Conservation (phyloP, 2,888 invertebrate species). For the Craniophora ligustri region DNA sequence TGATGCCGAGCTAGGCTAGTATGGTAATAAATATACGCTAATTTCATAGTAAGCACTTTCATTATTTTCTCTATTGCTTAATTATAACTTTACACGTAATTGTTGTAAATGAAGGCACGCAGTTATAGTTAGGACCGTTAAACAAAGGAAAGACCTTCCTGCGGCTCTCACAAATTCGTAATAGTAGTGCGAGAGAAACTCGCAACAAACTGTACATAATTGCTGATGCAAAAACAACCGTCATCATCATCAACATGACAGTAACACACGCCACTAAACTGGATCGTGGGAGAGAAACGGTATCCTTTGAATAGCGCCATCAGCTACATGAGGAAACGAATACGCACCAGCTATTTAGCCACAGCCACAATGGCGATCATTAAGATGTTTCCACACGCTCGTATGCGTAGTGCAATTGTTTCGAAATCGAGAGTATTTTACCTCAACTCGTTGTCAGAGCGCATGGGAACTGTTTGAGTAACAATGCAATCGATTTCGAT, state of each 20-base stretch:
- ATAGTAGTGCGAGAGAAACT: conserved; percentile 84
- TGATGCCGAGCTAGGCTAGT: too few relatives aligned
- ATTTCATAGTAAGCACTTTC: conserved; percentile 56
- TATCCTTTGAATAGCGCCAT: conserved; percentile 77
- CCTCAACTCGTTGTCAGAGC: conserved; percentile 46
- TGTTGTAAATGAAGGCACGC: conserved; percentile 63
- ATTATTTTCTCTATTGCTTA: conserved; percentile 67
- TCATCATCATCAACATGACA: conserved; percentile 81
- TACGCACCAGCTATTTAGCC: conserved; percentile 73
- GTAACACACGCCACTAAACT: conserved; percentile 83
- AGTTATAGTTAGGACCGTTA: conserved; percentile 75
- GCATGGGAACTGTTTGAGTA: conserved; percentile 57
- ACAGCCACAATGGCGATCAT: conserved; percentile 75
- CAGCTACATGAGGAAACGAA: conserved; percentile 78
- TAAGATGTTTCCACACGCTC: conserved; percentile 82
- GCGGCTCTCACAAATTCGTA: conserved; percentile 83
- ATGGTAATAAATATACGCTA: too few relatives aligned
- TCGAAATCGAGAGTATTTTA: conserved; percentile 84
- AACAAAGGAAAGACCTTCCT: conserved; percentile 78
- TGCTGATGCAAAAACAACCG: conserved; percentile 85
- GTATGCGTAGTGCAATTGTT: conserved; percentile 80
- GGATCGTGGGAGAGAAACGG: conserved; percentile 87
- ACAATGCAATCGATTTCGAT: conserved; percentile 53
- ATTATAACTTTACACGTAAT: conserved; percentile 74
- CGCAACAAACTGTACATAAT: conserved; percentile 84